phyloP scores from a whole-genome alignment of 2,113 vertebrate species.

The Gadus chalcogrammus region DNA sequence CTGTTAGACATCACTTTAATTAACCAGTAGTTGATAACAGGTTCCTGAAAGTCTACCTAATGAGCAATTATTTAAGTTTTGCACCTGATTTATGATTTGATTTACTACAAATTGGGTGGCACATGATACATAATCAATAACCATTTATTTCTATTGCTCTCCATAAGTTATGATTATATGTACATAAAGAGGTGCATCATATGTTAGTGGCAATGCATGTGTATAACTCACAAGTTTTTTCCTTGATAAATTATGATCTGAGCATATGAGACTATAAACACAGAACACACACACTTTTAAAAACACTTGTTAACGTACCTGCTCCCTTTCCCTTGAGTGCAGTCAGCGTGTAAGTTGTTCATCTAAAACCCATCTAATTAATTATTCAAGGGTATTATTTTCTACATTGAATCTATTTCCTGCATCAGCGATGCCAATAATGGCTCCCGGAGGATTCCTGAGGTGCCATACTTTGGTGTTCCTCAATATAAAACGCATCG shows the following conservation, averaged over 20 bases:
- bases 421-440: conserved; percentile 75
- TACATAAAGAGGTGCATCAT: too few relatives aligned
- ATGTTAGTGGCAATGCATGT: too few relatives aligned
- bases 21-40: too few relatives aligned
- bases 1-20: too few relatives aligned
- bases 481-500: conserved; percentile 47
- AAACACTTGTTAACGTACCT: conserved; percentile 49
- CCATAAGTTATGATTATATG: too few relatives aligned
- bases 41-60: too few relatives aligned
- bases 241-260: conserved; percentile 41
- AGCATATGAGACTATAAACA: conserved; percentile 32
- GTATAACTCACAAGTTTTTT: neutral
- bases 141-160: too few relatives aligned
- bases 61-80: too few relatives aligned
- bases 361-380: conserved; percentile 72
- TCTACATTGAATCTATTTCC: conserved; percentile 74
- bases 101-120: too few relatives aligned
- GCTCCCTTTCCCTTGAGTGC: conserved; percentile 30
- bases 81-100: too few relatives aligned
- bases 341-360: conserved; percentile 54
- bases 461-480: conserved; percentile 45
- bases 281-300: conserved; percentile 25
- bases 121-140: too few relatives aligned
- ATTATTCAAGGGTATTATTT: conserved; percentile 78
- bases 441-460: conserved; percentile 66